Percentiles rank a stretch among this genome's conserved stretches.
Conservation (phyloP, 2,888 invertebrate species). For the Odontomyia ornata region DNA sequence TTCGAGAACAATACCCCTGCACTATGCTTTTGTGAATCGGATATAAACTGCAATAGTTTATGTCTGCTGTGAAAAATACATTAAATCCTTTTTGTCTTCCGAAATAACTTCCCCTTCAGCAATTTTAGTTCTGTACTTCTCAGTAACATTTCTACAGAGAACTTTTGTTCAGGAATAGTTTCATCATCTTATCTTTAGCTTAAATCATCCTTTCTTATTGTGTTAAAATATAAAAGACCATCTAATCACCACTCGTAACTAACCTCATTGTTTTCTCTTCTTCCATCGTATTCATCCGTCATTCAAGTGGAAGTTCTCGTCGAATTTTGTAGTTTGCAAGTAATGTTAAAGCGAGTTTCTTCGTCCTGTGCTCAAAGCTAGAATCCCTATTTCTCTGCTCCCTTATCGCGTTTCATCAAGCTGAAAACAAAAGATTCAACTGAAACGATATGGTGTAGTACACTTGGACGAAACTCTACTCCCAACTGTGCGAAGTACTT, state of each 20-base stretch:
- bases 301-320: neutral
- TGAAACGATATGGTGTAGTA: neutral
- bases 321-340: neutral
- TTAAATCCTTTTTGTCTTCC: no score
- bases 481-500: constrained; percentile 6
- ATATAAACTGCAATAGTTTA: no score
- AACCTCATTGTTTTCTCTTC: neutral
- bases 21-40: no score
- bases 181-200: no score
- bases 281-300: neutral
- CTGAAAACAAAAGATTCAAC: neutral
- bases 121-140: no score
- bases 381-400: neutral
- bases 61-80: no score
- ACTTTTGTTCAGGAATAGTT: no score
- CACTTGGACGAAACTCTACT: neutral
- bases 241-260: neutral
- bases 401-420: neutral
- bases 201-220: no score
- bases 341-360: neutral
- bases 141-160: no score
- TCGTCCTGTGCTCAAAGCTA: neutral
- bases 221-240: neutral
- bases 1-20: no score
- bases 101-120: no score